Percentiles rank a stretch among this genome's conserved stretches.
These are phyloP conservation scores for Colossoma macropomum DNA, from an alignment of 2,113 vertebrate genomes.

Conservation along the genomic window DNA sequence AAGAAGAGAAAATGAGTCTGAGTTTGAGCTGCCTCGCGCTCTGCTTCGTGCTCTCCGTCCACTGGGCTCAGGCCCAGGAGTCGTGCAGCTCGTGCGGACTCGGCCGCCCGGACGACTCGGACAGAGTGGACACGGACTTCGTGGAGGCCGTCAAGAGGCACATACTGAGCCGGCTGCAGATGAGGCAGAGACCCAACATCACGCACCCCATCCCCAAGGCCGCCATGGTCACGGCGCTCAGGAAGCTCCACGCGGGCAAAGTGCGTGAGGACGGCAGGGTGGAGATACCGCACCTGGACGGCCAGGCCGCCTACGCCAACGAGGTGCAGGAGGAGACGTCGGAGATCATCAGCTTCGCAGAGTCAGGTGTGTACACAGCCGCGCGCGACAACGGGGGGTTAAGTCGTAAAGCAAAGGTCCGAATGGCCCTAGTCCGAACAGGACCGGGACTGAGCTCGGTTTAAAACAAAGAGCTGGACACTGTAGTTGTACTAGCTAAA, in stretches of 20 bases:
- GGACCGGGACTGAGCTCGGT: no score
- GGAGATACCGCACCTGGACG: constrained; percentile 94
- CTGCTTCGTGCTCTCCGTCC: constrained; percentile 52
- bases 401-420: no score
- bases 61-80: constrained; percentile 79
- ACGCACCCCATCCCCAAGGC: constrained; percentile 94
- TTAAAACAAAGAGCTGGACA: no score
- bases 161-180: constrained; percentile 93
- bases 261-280: constrained; percentile 92
- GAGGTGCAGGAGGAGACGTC: constrained; percentile 87
- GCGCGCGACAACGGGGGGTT: no score
- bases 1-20: constrained; percentile 20
- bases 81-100: constrained; percentile 91
- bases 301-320: constrained; percentile 84
- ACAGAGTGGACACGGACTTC: constrained; percentile 87
- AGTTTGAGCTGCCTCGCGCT: constrained; percentile 44
- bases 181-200: constrained; percentile 95
- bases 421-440: no score
- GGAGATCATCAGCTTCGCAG: constrained; percentile 97
- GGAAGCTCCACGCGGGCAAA: constrained; percentile 95
- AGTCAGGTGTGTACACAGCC: constrained; percentile 85
- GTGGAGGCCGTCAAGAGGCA: constrained; percentile 96
- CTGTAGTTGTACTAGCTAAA: no score
- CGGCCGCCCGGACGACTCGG: constrained; percentile 83
- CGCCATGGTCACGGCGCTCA: constrained; percentile 94